A percentile compares a stretch with the other conserved stretches of the same genome.
These are phyloP conservation scores for Chelonus formosanus DNA, from an alignment of 2,888 invertebrate species.

Conservation along the genomic window DNA sequence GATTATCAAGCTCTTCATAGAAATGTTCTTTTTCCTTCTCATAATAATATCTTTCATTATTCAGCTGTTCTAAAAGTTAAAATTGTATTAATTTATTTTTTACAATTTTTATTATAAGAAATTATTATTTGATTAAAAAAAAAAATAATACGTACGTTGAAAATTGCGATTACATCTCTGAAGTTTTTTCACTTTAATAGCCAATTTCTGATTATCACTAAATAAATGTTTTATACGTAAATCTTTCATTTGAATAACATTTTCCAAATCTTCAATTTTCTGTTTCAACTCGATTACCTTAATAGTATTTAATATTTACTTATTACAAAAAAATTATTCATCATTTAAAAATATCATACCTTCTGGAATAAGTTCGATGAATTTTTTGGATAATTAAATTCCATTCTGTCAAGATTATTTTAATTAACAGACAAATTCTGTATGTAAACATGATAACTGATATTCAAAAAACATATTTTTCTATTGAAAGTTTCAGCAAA, in stretches of 20 bases:
- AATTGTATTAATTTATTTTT: slow-evolving; percentile 29
- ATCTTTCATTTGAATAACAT: slow-evolving; percentile 66
- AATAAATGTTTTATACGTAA: slow-evolving; percentile 65
- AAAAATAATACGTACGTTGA: slow-evolving; percentile 51
- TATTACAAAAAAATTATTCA: too few species aligned
- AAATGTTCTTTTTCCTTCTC: slow-evolving; percentile 69
- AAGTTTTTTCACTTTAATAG: slow-evolving; percentile 66
- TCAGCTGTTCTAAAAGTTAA: slow-evolving; percentile 65
- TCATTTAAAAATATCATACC: too few species aligned
- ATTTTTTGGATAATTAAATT: too few species aligned
- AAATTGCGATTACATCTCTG: slow-evolving; percentile 66
- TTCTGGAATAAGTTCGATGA: too few species aligned
- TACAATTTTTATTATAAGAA: not conserved
- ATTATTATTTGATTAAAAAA: too few species aligned
- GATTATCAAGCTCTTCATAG: slow-evolving; percentile 66
- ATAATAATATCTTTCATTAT: slow-evolving; percentile 69
- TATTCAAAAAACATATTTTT: too few species aligned
- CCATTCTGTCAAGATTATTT: too few species aligned
- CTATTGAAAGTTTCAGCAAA: too few species aligned
- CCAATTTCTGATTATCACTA: slow-evolving; percentile 68
- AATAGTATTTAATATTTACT: too few species aligned
- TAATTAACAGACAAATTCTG: too few species aligned
- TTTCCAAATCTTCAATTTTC: slow-evolving; percentile 47
- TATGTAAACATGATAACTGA: too few species aligned
- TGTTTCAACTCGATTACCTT: too few species aligned